Evolutionary conservation across 1,140 invertebrate species (phyloP), one percentile per base, ranked within the genome.

Genomic region (Drosophila dunni): DNA sequence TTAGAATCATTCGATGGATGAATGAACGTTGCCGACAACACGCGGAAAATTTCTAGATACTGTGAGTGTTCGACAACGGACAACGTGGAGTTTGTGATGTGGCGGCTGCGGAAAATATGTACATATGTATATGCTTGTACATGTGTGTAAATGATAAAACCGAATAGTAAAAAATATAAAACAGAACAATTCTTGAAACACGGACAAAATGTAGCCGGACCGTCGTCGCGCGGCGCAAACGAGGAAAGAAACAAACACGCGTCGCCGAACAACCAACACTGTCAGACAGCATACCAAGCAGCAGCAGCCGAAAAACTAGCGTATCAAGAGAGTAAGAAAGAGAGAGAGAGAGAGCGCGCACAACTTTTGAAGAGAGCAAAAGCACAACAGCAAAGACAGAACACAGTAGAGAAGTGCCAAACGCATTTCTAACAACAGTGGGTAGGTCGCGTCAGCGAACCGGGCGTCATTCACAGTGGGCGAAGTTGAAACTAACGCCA

Each of bases 191-290:
- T 72, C 74, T 57, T 72, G 79, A 88, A 88, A 81, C 84, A 89
- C 84, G 84, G 83, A 88, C 83, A 77, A 88, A 79, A 65, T 79
- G 46, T 77, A 73, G 67, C 68, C 83, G 83, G 84, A 88, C 84
- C 69, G 72, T 80, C 78, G 81, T 81, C 81, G 78, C 82, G 64
- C 82, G 78, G 83, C 80, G 84, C 80, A 81, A 89, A 89, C 83
- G 83, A 88, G 84, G 84, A 88, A 88, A 88, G 84, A 88, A 88
- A 81, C 84, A 65, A 89, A 84, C 83, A 82, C 71, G 81, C 78
- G 81, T 61, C 62, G 68, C 34, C 77, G 77, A 77, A 42, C 69
- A 61, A 56, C 61, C 45, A 69, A 73, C 62, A 68, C 48, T 74
- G 65, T 48, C 66, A 69, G 50, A 20, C 71, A 29, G 24, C 24